phyloP scores from a whole-genome alignment of 2,113 vertebrate genomes.

The Anas platyrhynchos region DNA sequence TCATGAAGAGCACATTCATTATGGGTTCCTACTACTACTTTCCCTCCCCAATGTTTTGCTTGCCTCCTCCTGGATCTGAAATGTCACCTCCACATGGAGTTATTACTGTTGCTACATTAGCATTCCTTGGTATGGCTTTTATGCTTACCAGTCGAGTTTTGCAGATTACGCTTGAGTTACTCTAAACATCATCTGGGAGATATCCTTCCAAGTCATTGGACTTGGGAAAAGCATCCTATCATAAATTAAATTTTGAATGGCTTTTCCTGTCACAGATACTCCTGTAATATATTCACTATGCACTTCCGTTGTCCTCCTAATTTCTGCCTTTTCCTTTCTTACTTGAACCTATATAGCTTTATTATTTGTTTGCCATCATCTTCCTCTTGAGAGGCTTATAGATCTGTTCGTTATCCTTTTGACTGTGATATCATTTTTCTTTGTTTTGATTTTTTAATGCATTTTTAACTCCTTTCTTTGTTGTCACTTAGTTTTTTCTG shows the following conservation, averaged over 20 bases:
- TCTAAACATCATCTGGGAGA: neutral
- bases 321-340: neutral
- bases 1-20: neutral
- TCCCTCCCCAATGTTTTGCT: neutral
- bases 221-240: neutral
- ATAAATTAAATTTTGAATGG: neutral
- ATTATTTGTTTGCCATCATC: neutral
- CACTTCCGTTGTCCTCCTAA: neutral
- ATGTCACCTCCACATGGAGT: neutral
- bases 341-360: neutral
- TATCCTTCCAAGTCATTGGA: neutral
- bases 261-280: neutral
- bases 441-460: neutral
- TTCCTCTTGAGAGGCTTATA: neutral
- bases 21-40: neutral
- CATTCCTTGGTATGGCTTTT: neutral
- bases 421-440: neutral
- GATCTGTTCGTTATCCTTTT: neutral
- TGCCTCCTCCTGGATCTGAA: neutral
- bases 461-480: neutral
- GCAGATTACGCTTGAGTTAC: neutral
- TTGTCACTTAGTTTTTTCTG: neutral
- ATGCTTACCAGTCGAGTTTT: neutral
- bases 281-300: neutral
- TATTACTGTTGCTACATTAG: neutral